These are phyloP conservation scores for Ciona savignyi DNA, from an alignment of 23 tunicate species.

Conservation along the genomic window DNA sequence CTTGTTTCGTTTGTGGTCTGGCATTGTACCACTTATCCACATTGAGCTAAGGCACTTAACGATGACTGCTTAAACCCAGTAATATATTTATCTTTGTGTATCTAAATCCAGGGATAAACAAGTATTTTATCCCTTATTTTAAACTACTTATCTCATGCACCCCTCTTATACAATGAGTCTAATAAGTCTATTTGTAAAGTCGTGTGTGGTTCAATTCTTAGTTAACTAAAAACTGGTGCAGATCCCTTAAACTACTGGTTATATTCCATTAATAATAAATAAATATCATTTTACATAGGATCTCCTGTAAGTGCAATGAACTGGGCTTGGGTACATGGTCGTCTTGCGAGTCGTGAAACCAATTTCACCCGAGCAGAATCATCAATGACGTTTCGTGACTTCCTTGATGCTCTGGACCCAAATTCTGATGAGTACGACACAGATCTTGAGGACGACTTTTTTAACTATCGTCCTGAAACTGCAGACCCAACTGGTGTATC, in stretches of 20 bases:
- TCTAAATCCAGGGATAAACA: too few species aligned
- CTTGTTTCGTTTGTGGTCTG: too few species aligned
- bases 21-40: too few species aligned
- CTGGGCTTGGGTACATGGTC: slow-evolving; percentile 69
- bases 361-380: slow-evolving; percentile 46
- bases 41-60: too few species aligned
- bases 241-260: too few species aligned
- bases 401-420: slow-evolving; percentile 45
- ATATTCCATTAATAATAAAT: too few species aligned
- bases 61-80: too few species aligned
- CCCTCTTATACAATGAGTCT: not conserved
- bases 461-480: slow-evolving; percentile 1
- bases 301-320: slow-evolving; percentile 27
- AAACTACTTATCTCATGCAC: too few species aligned
- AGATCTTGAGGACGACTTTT: slow-evolving; percentile 69
- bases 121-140: too few species aligned
- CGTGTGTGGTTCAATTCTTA: too few species aligned
- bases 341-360: slow-evolving; percentile 60
- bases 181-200: not conserved
- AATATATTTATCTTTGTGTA: too few species aligned
- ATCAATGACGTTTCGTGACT: slow-evolving; percentile 59
- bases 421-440: slow-evolving; percentile 89
- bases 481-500: slow-evolving; percentile 41
- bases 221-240: too few species aligned
- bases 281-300: slow-evolving; percentile 8